phyloP scores from a whole-genome alignment of 2,113 vertebrate species.

The Nyctereutes procyonoides region DNA sequence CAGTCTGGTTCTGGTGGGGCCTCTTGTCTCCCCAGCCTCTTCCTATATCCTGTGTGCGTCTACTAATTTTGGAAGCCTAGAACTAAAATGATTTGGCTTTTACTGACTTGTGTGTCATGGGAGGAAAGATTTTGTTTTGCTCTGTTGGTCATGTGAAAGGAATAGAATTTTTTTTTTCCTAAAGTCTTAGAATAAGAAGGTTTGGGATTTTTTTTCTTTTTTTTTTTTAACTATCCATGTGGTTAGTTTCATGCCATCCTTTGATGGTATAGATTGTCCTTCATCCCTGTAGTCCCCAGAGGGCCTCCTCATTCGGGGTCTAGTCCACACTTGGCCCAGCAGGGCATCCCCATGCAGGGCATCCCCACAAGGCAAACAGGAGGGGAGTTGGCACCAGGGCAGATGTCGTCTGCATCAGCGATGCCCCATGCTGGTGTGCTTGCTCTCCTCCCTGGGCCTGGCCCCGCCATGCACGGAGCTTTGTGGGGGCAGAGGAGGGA shows the following conservation, averaged over 20 bases:
- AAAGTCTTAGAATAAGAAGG: background rate
- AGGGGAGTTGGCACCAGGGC: rapidly evolving
- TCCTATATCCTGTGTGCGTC: rapidly evolving
- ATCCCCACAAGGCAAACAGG: rapidly evolving
- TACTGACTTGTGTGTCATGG: background rate
- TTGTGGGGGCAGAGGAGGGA: background rate
- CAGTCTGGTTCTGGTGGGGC: background rate
- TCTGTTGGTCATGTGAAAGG: rapidly evolving
- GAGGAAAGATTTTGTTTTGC: background rate
- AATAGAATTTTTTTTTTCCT: background rate
- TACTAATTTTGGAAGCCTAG: background rate
- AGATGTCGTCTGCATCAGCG: rapidly evolving
- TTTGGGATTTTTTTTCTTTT: background rate
- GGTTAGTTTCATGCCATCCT: slow-evolving; percentile 58
- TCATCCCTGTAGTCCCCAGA: background rate
- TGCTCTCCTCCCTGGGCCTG: background rate
- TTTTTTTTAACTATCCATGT: background rate
- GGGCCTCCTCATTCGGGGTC: background rate
- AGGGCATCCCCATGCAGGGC: too few species aligned
- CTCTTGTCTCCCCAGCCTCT: too few species aligned
- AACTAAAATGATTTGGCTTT: too few species aligned
- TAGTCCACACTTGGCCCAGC: background rate
- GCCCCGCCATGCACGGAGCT: background rate
- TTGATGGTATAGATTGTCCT: background rate
- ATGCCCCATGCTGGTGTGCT: background rate